Base-by-base conservation (phyloP, 2,888 invertebrate species). In the Ormyrus pomaceus region DNA sequence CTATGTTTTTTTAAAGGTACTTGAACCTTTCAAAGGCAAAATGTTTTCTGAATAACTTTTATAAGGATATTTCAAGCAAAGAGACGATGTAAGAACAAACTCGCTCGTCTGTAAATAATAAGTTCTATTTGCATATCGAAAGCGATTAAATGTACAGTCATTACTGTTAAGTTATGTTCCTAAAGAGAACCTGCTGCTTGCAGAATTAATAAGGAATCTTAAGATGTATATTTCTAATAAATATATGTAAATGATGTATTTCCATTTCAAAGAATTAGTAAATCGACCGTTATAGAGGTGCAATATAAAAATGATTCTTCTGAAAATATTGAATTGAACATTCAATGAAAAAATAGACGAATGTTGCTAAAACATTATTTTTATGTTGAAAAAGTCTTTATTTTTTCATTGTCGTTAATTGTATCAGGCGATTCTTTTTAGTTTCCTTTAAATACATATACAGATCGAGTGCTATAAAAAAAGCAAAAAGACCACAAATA, bases 141-240 rank as follows among this genome's bases (percentile, higher is more conserved):
- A 80, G 50, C 58, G 68, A 80, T 80, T 74, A 11, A 74, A 82
- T 84, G 83, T 83, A 83, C 77, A 83, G 82, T 82, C 77, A 83
- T 84, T 84, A 77, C 77, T 53, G 77, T 83, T 83, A 77, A 82
- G 77, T 81, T 82, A 76, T 59, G 79, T 77, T 82, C 82, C 82
- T 82, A 77, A 74, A 79, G 5, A 53, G 62, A 79, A 61, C 9
- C 62, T 77, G 70, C 79, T 53, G 9, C 10, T 65, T 51, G 81
- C 74, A 75, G 66, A 78, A 71, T 76, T 10, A 77, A 76, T 64
- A 64, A 74, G 71, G 74, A 77, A 71, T 79, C 73, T 73, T 70
- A 68, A 78, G 64, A 68, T 73, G 75, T 77, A 77, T 61, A 81
- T 70, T 82, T 70, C 11, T 45, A 72, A 79, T 82, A 66, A n/a